Base-by-base conservation (phyloP, 92 coral and sea anemone species). In the Siderastrea radians region DNA sequence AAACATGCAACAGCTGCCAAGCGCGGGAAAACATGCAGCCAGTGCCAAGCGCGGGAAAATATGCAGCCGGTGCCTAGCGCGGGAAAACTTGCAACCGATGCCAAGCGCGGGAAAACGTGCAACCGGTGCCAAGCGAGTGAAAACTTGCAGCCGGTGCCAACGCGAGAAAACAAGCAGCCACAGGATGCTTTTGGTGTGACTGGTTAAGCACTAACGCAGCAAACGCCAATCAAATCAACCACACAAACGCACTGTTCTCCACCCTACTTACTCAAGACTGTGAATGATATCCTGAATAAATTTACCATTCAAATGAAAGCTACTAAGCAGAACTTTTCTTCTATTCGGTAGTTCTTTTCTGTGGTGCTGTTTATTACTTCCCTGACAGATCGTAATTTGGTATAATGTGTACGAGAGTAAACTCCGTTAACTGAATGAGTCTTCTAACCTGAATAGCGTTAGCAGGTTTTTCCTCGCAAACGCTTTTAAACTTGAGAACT, bases 401-500 rank as follows among this genome's bases (percentile, higher is more conserved):
- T 26, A 26, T 26, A 26, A 26, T 26, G 0, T 26, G 38, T 26
- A 26, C 38, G 0, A 26, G 38, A 26, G 38, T 26, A 26, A 26
- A 26, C 38, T 26, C 38, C 38, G 38, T 26, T 26, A 26, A 26
- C 38, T 2, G 44, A 64, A 64, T 64, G 38, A 26, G 4, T 55
- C 1, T 51, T 64, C 68, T 59, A 81, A 94, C 99, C 98, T 92
- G 83, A 45, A 84, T 65, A 14, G 94, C 91, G 54, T 97, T 88
- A 26, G 85, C 92, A 26, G 93, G 97, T 16, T 83, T 93, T 49
- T 91, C 93, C 52, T 90, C 81, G 72, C 99, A 97, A 19, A 97
- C 97, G 70, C 89, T 87, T 77, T 96, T 96, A 85, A 97, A 97
- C 88, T 90, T 95, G 11, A 97, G 83, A 15, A 97, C 99, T 70